phyloP scores from a whole-genome alignment of 2,797 vertebrate genomes.

The Tauraco hartlaubi region DNA sequence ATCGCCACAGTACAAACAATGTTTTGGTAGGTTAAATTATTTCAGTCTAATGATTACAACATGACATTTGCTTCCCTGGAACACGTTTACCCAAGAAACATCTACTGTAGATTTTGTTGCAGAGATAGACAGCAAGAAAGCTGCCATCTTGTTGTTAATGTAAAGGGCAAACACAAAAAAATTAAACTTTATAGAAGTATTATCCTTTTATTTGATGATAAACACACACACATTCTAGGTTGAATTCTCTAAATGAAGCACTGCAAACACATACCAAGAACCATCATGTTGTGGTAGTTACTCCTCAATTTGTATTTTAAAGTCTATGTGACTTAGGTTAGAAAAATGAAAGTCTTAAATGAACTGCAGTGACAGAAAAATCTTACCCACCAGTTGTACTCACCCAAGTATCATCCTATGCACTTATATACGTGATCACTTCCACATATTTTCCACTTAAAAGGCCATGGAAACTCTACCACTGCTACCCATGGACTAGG shows the following conservation, averaged over 20 bases:
- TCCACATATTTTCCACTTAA: not conserved
- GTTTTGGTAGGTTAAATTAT: not conserved
- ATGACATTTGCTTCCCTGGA: not conserved
- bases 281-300: not conserved
- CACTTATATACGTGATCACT: accelerated
- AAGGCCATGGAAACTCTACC: not conserved
- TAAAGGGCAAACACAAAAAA: not conserved
- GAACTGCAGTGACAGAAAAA: not conserved
- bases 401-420: not conserved
- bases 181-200: not conserved
- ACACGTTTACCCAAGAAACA: not conserved
- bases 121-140: not conserved
- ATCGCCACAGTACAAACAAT: not conserved
- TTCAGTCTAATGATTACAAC: not conserved
- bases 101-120: not conserved
- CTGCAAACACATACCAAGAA: not conserved
- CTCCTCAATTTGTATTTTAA: not conserved
- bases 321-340: not conserved
- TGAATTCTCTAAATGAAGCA: not conserved
- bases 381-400: not conserved
- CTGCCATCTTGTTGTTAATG: not conserved
- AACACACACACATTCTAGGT: not conserved
- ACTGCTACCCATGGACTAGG: not conserved
- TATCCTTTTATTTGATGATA: not conserved
- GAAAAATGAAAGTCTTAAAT: not conserved